phyloP scores from a whole-genome alignment of 2,113 vertebrate species.

The Periophthalmus modestus region DNA sequence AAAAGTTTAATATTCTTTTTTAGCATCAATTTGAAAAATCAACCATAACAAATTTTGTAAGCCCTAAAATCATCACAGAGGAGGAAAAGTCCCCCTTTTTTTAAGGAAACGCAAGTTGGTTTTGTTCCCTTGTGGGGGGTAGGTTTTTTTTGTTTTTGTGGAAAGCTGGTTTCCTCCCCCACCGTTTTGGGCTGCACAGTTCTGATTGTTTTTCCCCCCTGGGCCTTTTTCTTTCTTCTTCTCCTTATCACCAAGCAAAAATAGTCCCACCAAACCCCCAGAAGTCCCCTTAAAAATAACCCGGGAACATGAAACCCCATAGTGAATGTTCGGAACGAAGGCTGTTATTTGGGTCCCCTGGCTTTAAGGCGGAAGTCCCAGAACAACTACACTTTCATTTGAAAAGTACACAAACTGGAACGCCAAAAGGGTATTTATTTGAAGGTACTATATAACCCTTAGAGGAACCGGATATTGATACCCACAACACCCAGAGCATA shows the following conservation, averaged over 20 bases:
- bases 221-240: constrained; percentile 45
- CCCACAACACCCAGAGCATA: constrained; percentile 12
- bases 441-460: constrained; percentile 7
- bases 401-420: constrained; percentile 45
- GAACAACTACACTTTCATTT: constrained; percentile 44
- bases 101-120: too few relatives aligned
- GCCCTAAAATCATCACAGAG: constrained; percentile 20
- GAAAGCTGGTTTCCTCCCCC: too few relatives aligned
- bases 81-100: constrained; percentile 37
- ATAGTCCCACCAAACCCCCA: constrained; percentile 56
- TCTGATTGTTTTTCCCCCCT: constrained; percentile 79
- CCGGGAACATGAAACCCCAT: constrained; percentile 66
- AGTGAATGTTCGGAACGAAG: constrained; percentile 48
- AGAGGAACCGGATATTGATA: constrained; percentile 1
- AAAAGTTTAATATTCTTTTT: too few relatives aligned
- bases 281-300: constrained; percentile 70
- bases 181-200: too few relatives aligned
- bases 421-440: constrained; percentile 31
- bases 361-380: constrained; percentile 54
- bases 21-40: too few relatives aligned
- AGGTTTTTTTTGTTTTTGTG: too few relatives aligned
- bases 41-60: too few relatives aligned
- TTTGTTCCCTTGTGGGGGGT: too few relatives aligned
- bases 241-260: constrained; percentile 73
- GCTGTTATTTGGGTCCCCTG: constrained; percentile 71